Evolutionary conservation across 30 jellyfish, hydroid and myxozoan genomes (phyloP).

Genomic region (Aurelia sp.): DNA sequence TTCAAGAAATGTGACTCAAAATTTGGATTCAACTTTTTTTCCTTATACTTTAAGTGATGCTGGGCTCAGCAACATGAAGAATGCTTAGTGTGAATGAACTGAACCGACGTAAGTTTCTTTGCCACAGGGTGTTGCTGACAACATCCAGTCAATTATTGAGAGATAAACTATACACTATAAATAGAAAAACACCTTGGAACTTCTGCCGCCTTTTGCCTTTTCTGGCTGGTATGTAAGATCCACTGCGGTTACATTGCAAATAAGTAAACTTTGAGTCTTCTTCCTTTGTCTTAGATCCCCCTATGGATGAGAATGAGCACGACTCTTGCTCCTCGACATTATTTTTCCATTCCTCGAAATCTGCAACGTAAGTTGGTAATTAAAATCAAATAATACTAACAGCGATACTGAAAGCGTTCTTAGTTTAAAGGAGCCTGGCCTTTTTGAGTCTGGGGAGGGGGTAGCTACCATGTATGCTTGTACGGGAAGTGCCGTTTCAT

Average conservation of each 20-base stretch:
- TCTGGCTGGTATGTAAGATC: slow-evolving; percentile 5
- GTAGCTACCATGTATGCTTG: too few species aligned
- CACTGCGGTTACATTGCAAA: slow-evolving; percentile 5
- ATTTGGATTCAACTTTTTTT: too few species aligned
- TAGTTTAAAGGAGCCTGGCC: too few species aligned
- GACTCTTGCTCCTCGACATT: background rate
- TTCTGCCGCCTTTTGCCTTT: background rate
- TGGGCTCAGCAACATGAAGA: too few species aligned
- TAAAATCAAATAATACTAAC: too few species aligned
- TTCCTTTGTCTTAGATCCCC: background rate
- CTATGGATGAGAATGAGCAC: background rate
- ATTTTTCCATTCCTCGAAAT: slow-evolving; percentile 18
- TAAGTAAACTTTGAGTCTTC: background rate
- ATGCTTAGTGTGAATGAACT: too few species aligned
- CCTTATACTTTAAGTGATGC: too few species aligned
- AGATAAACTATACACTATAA: background rate
- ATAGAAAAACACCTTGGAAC: background rate
- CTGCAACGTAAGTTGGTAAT: background rate
- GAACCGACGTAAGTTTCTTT: too few species aligned
- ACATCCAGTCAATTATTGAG: background rate
- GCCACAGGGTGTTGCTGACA: background rate
- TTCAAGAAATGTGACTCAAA: too few species aligned
- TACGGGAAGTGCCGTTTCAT: too few species aligned
- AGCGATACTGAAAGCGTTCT: too few species aligned
- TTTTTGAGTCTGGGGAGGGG: too few species aligned